Evolutionary conservation across 2,888 invertebrate genomes (phyloP).

Genomic region (Xestia sexstrigata): DNA sequence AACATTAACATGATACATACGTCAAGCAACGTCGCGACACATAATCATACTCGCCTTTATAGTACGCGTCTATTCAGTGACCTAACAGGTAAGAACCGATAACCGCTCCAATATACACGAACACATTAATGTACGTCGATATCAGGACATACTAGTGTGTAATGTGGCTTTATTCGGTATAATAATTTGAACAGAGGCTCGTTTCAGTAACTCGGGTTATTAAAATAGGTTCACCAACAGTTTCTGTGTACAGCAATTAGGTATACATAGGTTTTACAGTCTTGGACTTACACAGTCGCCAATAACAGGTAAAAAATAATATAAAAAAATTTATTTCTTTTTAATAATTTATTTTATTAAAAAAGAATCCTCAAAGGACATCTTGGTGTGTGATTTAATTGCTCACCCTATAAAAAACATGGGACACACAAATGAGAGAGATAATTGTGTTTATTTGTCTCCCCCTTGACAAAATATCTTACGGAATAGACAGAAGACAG

Average conservation of each 20-base stretch:
- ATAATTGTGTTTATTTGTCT: neutral
- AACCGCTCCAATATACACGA: conserved; percentile 39
- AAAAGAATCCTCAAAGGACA: neutral
- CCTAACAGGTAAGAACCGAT: conserved; percentile 56
- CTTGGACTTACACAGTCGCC: no score
- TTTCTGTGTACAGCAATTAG: no score
- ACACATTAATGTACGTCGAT: conserved; percentile 30
- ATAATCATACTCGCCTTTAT: neutral
- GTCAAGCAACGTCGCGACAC: neutral
- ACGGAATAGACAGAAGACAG: no score
- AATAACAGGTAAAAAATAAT: no score
- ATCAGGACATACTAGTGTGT: conserved; percentile 9
- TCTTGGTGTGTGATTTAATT: neutral
- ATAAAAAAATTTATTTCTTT: no score
- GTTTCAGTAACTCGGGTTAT: neutral
- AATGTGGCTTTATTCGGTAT: conserved; percentile 8
- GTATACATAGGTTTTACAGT: no score
- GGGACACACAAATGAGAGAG: neutral
- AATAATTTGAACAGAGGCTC: neutral
- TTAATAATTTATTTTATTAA: no score
- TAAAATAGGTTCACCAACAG: no score
- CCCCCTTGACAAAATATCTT: no score
- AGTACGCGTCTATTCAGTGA: conserved; percentile 58
- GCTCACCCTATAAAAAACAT: neutral
- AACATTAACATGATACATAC: neutral